Base-by-base conservation (phyloP, 2,888 invertebrate species). In the Hoplodrina ambigua region DNA sequence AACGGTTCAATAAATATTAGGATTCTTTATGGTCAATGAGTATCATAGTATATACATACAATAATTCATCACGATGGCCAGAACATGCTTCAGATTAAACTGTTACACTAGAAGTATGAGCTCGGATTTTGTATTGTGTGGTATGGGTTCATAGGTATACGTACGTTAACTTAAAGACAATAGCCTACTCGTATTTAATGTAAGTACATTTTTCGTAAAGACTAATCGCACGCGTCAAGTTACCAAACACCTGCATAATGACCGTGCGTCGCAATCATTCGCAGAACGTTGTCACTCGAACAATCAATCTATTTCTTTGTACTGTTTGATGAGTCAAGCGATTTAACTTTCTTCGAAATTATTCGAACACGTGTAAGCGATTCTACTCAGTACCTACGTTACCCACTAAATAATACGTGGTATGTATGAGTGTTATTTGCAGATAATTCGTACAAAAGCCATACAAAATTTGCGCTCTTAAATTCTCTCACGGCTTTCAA, bases 281-380 rank as follows among this genome's bases (percentile, higher is more conserved):
- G 30, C 44, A 67, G 68, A 75, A 73, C 17, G 25, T 50, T n/a
- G 50, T 11, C 44, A 25, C 65, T 33, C 44, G n/a, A 44, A 75
- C 58, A 68, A 68, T 56, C n/a, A 61, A 37, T 33, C 30, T 20
- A 56, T 59, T 73, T 59, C 75, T 59, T 37, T 25, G 74, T 56
- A 71, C 6, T 8, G 17, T 52, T 25, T 37, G 30, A 13, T 33
- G 15, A 64, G 56, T 44, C 19, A n/a, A 20, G 17, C 10, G 20
- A 57, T 20, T 53, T 5, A 33, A 60, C 20, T 50, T 63, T 59
- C 54, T 41, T 55, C 20, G 54, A 63, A 77, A 54, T 58, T 44
- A 44, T 37, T 46, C 44, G 46, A 8, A 53, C 57, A 62, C 57
- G 58, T 59, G 62, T 62, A 11, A 41, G 54, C 19, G 15, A 56